Conservation (phyloP, 2,113 vertebrate species). For the Tragulus kanchil region DNA sequence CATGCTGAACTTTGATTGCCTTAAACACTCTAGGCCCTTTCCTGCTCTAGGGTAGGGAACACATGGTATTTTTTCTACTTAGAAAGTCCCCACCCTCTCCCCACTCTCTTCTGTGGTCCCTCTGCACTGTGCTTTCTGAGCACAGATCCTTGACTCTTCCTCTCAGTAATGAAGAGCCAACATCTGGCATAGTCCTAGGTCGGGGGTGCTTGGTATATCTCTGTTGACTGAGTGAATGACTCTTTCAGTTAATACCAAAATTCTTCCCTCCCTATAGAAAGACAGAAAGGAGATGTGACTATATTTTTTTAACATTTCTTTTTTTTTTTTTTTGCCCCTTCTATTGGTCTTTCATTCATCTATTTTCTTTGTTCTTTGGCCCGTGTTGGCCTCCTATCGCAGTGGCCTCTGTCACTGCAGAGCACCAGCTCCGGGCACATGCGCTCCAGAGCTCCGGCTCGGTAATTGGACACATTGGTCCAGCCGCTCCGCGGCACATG, state of each 20-base stretch:
- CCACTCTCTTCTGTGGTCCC: not conserved
- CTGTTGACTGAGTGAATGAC: not conserved
- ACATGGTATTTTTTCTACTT: not conserved
- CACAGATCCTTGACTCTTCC: not conserved
- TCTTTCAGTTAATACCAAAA: not conserved
- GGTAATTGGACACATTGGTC: too few species aligned
- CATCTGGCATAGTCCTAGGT: not conserved
- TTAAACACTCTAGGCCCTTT: not conserved
- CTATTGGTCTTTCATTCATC: too few species aligned
- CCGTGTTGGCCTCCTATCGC: too few species aligned
- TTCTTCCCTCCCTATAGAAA: not conserved
- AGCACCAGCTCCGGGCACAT: too few species aligned
- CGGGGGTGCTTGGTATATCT: not conserved
- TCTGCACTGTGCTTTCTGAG: not conserved
- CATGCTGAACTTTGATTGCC: not conserved
- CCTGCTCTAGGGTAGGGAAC: not conserved
- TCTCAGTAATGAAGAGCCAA: not conserved
- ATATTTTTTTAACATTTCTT: not conserved
- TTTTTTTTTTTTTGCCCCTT: too few species aligned
- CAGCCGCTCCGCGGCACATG: too few species aligned
- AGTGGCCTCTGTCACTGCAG: too few species aligned
- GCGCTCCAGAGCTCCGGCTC: too few species aligned
- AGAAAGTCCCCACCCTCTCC: not conserved
- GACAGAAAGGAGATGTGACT: constrained; percentile 8
- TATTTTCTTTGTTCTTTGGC: too few species aligned